Evolutionary conservation across 1,140 invertebrate species (phyloP).

Genomic region (Amphibalanus amphitrite): DNA sequence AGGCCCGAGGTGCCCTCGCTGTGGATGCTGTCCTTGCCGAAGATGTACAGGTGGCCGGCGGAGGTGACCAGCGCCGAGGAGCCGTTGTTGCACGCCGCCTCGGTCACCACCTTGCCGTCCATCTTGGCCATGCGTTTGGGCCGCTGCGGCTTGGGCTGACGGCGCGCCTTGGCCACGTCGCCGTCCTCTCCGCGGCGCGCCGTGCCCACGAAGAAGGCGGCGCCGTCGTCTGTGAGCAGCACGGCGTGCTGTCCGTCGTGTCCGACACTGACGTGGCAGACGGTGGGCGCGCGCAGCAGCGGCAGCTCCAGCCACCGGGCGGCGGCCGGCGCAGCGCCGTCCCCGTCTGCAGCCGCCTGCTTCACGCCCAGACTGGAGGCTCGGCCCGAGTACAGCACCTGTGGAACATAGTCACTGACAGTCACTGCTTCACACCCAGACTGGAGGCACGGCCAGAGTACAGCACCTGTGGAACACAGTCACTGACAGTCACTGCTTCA

Average conservation of each 20-base stretch:
- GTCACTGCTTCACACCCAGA: too few species aligned
- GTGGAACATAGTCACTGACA: too few species aligned
- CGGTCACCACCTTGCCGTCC: conserved; percentile 61
- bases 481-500: too few species aligned
- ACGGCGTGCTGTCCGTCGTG: conserved; percentile 85
- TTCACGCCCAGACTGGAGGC: conserved; percentile 13
- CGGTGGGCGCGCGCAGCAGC: conserved; percentile 53
- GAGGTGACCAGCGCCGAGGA: conserved; percentile 79
- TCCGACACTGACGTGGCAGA: conserved; percentile 63
- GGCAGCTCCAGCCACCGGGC: conserved; percentile 56
- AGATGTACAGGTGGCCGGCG: conserved; percentile 76
- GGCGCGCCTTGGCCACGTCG: conserved; percentile 53
- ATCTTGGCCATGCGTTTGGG: conserved; percentile 84
- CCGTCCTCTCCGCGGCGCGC: conserved; percentile 87
- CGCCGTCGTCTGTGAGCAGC: conserved; percentile 73
- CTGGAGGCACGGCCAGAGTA: too few species aligned
- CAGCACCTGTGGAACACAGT: too few species aligned
- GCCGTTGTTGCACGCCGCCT: conserved; percentile 82
- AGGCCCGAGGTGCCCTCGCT: conserved; percentile 51
- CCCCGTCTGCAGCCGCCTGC: not conserved
- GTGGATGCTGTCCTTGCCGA: conserved; percentile 83
- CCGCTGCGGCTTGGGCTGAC: conserved; percentile 75
- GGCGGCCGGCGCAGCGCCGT: conserved; percentile 26
- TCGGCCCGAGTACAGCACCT: conserved; percentile 12
- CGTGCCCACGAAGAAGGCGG: conserved; percentile 69